Conservation (phyloP, 2,113 vertebrate species). For the Shinisaurus crocodilurus region DNA sequence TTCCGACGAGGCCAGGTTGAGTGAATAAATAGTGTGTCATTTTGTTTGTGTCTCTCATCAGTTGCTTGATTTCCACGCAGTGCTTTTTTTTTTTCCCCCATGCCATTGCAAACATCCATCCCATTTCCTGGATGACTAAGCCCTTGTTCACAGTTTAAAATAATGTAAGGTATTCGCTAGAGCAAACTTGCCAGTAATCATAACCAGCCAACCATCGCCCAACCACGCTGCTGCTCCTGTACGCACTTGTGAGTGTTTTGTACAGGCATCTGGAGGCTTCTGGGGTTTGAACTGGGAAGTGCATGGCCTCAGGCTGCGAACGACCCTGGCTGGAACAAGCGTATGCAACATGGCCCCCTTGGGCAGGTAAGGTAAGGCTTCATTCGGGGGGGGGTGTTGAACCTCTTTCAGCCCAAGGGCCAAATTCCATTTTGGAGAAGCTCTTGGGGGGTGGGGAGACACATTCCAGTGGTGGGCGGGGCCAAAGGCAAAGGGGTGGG, state of each 20-base stretch:
- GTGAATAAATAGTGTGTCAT: constrained; percentile 30
- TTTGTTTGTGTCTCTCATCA: constrained; percentile 24
- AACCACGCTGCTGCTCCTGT: too few relatives aligned
- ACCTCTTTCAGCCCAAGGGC: too few relatives aligned
- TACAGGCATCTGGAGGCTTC: not conserved
- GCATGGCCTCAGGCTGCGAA: not conserved
- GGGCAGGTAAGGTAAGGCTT: too few relatives aligned
- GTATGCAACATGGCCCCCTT: too few relatives aligned
- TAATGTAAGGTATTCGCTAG: not conserved
- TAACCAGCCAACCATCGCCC: not conserved
- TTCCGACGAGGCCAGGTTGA: constrained; percentile 14
- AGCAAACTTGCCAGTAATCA: not conserved
- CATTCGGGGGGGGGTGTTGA: too few relatives aligned
- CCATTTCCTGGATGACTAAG: constrained; percentile 7
- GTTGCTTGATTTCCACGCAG: constrained; percentile 24
- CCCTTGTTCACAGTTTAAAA: constrained; percentile 12
- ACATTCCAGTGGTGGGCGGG: too few relatives aligned
- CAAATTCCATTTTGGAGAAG: too few relatives aligned
- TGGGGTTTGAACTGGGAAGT: not conserved
- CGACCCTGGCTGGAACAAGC: too few relatives aligned
- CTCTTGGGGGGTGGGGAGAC: too few relatives aligned
- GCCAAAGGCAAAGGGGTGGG: too few relatives aligned
- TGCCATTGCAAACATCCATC: not conserved
- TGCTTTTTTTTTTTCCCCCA: not conserved
- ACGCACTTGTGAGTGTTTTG: not conserved